A percentile compares a stretch with the other conserved stretches of the same genome.
These are phyloP conservation scores for Subacronicta megacephala DNA, from an alignment of 2,888 invertebrate species.

Conservation along the genomic window DNA sequence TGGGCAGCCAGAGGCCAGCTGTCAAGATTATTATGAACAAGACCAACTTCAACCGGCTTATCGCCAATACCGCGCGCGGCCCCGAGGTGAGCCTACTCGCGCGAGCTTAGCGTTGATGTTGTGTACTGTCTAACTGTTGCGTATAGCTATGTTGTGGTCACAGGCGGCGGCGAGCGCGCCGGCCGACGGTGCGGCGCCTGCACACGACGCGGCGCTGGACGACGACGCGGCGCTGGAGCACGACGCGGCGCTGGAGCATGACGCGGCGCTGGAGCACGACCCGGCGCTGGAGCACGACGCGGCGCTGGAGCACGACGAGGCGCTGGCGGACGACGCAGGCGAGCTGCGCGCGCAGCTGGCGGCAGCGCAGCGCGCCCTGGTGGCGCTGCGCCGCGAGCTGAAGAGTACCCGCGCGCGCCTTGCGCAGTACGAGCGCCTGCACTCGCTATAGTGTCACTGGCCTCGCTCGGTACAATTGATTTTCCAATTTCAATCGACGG, in stretches of 20 bases:
- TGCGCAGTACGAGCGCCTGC: conserved; percentile 92
- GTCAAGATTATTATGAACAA: conserved; percentile 86
- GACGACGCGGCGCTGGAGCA: background rate
- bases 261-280: conserved; percentile 89
- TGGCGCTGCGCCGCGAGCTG: conserved; percentile 87
- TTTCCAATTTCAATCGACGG: too few species aligned
- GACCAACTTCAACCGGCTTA: conserved; percentile 71
- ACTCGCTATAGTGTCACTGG: background rate
- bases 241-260: conserved; percentile 15
- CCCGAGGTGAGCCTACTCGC: conserved; percentile 16
- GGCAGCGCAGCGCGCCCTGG: conserved; percentile 87
- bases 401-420: conserved; percentile 84
- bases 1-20: conserved; percentile 64
- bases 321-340: conserved; percentile 33
- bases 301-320: conserved; percentile 11
- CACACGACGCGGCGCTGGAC: conserved; percentile 3
- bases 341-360: conserved; percentile 55
- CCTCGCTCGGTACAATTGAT: conserved; percentile 11
- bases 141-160: background rate
- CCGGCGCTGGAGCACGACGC: conserved; percentile 52
- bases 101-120: too few species aligned
- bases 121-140: too few species aligned
- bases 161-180: conserved; percentile 8
- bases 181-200: background rate
- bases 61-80: conserved; percentile 58